Percentiles rank a stretch among this genome's conserved stretches.
These are phyloP conservation scores for Pantelozetes paolii DNA, from an alignment of 2,888 invertebrate genomes.

Conservation along the genomic window DNA sequence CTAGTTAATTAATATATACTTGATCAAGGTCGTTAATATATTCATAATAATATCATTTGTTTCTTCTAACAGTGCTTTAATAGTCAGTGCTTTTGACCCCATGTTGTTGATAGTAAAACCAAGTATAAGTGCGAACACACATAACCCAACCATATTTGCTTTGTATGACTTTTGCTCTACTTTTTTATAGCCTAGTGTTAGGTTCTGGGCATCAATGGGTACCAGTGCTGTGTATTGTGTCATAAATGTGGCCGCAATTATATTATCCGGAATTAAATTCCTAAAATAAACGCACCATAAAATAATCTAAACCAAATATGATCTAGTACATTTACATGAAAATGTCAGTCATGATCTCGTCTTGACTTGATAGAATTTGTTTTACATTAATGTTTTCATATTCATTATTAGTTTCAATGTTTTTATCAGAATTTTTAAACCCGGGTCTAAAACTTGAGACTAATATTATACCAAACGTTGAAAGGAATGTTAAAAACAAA, in stretches of 20 bases:
- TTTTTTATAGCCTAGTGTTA: slow-evolving; percentile 3
- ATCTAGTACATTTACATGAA: no score
- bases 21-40: not conserved
- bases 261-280: not conserved
- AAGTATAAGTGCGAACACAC: slow-evolving; percentile 30
- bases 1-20: not conserved
- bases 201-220: slow-evolving; percentile 15
- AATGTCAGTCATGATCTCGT: not conserved
- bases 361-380: slow-evolving; percentile 5
- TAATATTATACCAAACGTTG: not conserved
- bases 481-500: not conserved
- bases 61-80: slow-evolving; percentile 9
- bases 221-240: slow-evolving; percentile 14
- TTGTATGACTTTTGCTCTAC: slow-evolving; percentile 1
- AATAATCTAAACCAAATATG: no score
- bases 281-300: no score
- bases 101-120: slow-evolving; percentile 26
- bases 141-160: slow-evolving; percentile 38
- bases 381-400: not conserved
- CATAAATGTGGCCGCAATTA: slow-evolving; percentile 25
- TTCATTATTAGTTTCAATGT: not conserved
- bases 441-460: slow-evolving; percentile 24
- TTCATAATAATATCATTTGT: slow-evolving; percentile 25
- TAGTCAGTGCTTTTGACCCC: not conserved
- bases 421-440: not conserved